Conservation (phyloP, 2,113 vertebrate genomes). For the Hyaena hyaena region DNA sequence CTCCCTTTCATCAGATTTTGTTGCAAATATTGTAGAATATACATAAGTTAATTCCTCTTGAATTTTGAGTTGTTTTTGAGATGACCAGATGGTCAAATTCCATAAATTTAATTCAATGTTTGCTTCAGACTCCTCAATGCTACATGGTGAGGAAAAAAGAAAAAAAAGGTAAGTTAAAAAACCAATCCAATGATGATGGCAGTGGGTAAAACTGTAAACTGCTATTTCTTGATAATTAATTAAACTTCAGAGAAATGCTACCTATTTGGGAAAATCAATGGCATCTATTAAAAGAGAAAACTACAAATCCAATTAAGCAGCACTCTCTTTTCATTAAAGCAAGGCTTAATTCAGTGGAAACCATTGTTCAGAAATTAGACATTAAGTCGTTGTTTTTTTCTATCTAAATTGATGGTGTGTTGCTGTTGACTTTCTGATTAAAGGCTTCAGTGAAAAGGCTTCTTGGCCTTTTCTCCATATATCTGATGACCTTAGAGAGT, state of each 20-base stretch:
- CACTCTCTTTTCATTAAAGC: not conserved
- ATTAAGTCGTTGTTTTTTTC: not conserved
- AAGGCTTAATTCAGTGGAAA: slow-evolving; percentile 53
- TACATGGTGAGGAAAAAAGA: not conserved
- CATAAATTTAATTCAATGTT: not conserved
- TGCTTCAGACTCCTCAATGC: not conserved
- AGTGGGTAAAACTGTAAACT: not conserved
- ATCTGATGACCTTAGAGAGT: slow-evolving; percentile 77
- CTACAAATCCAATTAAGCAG: not conserved
- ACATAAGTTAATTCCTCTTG: not conserved
- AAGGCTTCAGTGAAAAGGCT: slow-evolving; percentile 7
- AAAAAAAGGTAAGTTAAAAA: not conserved
- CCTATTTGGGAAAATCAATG: slow-evolving; percentile 24
- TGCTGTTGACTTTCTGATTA: not conserved
- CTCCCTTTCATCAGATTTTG: not conserved
- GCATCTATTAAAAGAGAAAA: not conserved
- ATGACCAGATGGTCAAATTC: not conserved
- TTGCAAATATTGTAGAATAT: not conserved
- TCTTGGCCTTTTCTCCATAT: slow-evolving; percentile 78
- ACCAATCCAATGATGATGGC: not conserved
- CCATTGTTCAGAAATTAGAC: not conserved
- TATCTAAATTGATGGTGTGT: slow-evolving; percentile 38
- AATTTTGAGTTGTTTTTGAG: not conserved
- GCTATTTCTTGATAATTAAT: slow-evolving; percentile 12
- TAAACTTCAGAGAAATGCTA: slow-evolving; percentile 15